phyloP scores from a whole-genome alignment of 2,888 invertebrate species.

The Amphipoea lucens region DNA sequence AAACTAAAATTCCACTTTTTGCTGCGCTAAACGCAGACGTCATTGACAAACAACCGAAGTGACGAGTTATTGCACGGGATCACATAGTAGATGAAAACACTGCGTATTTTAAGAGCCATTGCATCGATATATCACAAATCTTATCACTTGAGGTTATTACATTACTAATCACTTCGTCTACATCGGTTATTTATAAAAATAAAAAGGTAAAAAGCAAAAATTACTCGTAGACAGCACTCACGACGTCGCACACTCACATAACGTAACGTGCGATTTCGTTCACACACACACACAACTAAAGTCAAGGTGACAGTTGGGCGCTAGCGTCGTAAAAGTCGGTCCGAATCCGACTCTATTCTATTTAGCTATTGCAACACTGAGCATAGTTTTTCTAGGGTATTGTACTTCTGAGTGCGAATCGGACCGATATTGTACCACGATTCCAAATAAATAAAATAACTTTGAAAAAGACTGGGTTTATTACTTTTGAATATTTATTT shows the following conservation, averaged over 20 bases:
- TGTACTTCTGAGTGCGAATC: neutral
- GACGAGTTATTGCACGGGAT: conserved; percentile 89
- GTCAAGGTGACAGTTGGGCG: conserved; percentile 82
- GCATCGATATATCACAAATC: conserved; percentile 86
- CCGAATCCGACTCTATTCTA: conserved; percentile 54
- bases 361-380: conserved; percentile 66
- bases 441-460: neutral
- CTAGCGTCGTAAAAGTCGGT: conserved; percentile 72
- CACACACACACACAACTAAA: conserved; percentile 73
- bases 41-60: conserved; percentile 90
- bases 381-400: conserved; percentile 11
- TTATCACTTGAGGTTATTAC: conserved; percentile 87
- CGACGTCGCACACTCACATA: conserved; percentile 89
- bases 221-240: conserved; percentile 88
- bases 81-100: conserved; percentile 88
- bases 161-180: conserved; percentile 85
- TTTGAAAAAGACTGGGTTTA: neutral
- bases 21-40: conserved; percentile 90
- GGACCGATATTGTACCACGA: conserved; percentile 24
- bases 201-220: conserved; percentile 90
- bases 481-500: neutral
- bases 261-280: conserved; percentile 87
- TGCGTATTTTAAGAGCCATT: conserved; percentile 85
- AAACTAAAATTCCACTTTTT: conserved; percentile 90
- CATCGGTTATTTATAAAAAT: conserved; percentile 88